Base-by-base conservation (phyloP, 2,113 vertebrate species). In the Chamaetylas fuelleborni region DNA sequence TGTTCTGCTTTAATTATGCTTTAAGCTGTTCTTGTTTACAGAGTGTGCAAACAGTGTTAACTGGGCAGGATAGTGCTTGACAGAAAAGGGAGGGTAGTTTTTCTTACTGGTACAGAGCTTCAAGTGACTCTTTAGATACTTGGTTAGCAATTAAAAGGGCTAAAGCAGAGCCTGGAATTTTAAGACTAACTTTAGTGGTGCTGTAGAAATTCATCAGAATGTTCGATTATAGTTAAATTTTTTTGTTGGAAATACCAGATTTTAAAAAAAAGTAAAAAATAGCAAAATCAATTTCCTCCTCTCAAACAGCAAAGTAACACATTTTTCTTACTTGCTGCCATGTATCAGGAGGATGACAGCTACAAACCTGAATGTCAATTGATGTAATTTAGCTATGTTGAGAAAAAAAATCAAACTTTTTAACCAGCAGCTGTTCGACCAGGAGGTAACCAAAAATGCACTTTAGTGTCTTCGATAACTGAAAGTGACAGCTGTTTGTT, bases 11-110 rank as follows among this genome's bases (percentile, higher is more conserved):
- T 97, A 97, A 95, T 95, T 97, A 95, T 81, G 89, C 95, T 96
- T 97, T 97, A 97, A 97, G 87, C 94, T 96, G 86, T 95, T 96
- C 95, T 97, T 97, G 97, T 97, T 98, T 97, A 98, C 96, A 96
- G 95, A 96, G 90, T 92, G 91, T 96, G 91, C 89, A 96, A 96
- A 93, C 93, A 97, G 96, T 97, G 95, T 98, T 97, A 95, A 65
- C 73, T 92, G 89, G 91, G 91, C 86, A 95, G 91, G 93, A 83
- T 86, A 91, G 74, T 73, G 94, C 85, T 92, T 96, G 93, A 86
- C 6, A 5, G 88, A 82, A 91, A 92, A 91, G 94, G 66, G 93
- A 91, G 91, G 81, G 79, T 90, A 81, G 88, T 91, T 95, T 96
- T 96, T 95, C 87, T 90, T 95, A 96, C 62, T 96, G 95, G 95